Conservation (phyloP, 2,888 invertebrate species). For the Stenotaenia linearis region DNA sequence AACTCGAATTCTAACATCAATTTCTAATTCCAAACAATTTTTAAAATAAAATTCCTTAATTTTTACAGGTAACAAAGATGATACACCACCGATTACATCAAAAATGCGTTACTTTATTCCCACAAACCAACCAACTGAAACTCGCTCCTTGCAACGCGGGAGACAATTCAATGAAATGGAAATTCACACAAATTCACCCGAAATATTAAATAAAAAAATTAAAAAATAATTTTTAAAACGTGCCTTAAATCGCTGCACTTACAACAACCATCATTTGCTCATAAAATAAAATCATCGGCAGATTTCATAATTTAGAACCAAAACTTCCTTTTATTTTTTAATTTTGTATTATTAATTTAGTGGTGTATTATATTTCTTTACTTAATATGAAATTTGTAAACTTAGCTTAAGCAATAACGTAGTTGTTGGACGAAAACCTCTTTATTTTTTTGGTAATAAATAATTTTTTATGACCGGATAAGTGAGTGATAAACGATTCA, state of each 20-base stretch:
- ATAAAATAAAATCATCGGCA: neutral
- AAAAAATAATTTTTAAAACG: too few species aligned
- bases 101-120: slow-evolving; percentile 77
- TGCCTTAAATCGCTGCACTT: neutral
- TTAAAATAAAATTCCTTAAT: neutral
- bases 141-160: slow-evolving; percentile 76
- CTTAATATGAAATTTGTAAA: too few species aligned
- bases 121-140: slow-evolving; percentile 68
- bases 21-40: too few species aligned
- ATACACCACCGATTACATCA: slow-evolving; percentile 69
- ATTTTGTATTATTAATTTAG: too few species aligned
- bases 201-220: slow-evolving; percentile 54
- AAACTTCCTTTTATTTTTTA: too few species aligned
- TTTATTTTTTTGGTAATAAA: neutral
- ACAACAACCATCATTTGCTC: neutral
- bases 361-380: too few species aligned
- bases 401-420: neutral
- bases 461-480: neutral
- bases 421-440: neutral
- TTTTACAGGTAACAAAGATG: slow-evolving; percentile 56
- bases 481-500: neutral
- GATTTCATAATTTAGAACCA: too few species aligned
- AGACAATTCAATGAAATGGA: slow-evolving; percentile 85
- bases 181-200: slow-evolving; percentile 67
- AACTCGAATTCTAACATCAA: too few species aligned